Base-by-base conservation (phyloP, 2,888 invertebrate species). In the Cheilosia impressa region DNA sequence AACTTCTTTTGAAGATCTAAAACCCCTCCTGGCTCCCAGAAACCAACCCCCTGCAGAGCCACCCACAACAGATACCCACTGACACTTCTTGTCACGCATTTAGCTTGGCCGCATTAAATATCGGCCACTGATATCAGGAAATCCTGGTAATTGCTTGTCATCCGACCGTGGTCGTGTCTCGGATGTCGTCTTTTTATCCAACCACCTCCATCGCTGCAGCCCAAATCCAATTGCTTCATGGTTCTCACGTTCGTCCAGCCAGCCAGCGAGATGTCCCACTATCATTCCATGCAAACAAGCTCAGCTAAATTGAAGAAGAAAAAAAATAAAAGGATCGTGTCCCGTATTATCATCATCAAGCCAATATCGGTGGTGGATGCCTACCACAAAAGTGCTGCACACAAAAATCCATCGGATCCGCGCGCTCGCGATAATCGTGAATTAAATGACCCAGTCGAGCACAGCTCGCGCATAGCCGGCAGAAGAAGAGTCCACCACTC, bases 381-480 rank as follows among this genome's bases (percentile, higher is more conserved):
- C 66, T 63, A 53, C 75, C 63, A 71, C 65, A 58, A 66, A 66
- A 58, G 50, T 63, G 52, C 66, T 63, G 57, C 66, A 76, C 55
- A 72, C 62, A 71, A 75, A 68, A 72, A 76, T 85, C 68, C 68
- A 81, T 84, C 62, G 65, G 31, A 76, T 52, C 65, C 79, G 79
- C 72, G 66, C 79, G 52, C 72, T 72, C 38, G 81, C 77, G 80
- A 85, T 78, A 77, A 85, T 85, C 87, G 85, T 85, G 87, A 87
- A 87, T 87, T 87, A 87, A 87, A 82, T 87, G 87, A 87, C 87
- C 87, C 73, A 87, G 87, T 87, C 87, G 87, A 87, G 87, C 85
- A 87, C 85, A 82, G 81, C 63, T 69, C 78, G 73, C 62, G 82
- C 78, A 78, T 77, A 62, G 77, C 77, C 66, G 43, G 66, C 47